Evolutionary conservation across 1,140 invertebrate genomes (phyloP).

Genomic region (Macrobrachium rosenbergii): DNA sequence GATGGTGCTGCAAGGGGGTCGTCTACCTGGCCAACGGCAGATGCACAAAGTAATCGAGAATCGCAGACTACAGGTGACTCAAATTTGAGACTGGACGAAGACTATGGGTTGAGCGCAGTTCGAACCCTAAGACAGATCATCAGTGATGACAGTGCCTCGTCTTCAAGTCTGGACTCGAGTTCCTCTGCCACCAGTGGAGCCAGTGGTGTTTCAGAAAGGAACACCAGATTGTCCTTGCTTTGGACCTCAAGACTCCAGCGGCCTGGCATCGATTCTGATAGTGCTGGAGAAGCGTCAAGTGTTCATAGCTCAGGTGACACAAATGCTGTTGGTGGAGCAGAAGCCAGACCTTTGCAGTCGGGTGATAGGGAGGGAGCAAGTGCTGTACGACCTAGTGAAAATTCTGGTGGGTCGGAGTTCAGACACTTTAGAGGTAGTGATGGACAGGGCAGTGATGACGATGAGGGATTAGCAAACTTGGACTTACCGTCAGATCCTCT

Average conservation of each 20-base stretch:
- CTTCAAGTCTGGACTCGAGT: constrained; percentile 58
- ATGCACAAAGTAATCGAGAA: constrained; percentile 4
- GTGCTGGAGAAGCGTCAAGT: constrained; percentile 45
- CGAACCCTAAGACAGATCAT: constrained; percentile 44
- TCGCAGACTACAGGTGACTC: constrained; percentile 15
- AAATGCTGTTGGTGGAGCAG: background rate
- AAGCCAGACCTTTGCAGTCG: background rate
- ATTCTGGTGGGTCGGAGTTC: background rate
- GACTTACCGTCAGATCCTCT: constrained; percentile 3
- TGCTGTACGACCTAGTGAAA: background rate
- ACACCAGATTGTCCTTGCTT: constrained; percentile 55
- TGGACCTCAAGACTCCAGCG: constrained; percentile 58
- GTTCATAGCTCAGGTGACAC: constrained; percentile 30
- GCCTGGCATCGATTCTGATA: constrained; percentile 49
- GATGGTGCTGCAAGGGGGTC: constrained; percentile 18
- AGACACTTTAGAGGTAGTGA: constrained; percentile 37
- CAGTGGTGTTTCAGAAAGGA: constrained; percentile 55
- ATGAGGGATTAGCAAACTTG: background rate
- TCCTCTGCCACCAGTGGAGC: constrained; percentile 59
- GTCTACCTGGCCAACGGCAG: background rate
- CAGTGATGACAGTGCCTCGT: constrained; percentile 62
- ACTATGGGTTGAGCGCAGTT: constrained; percentile 21
- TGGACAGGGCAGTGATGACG: constrained; percentile 34
- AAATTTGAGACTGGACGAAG: constrained; percentile 44
- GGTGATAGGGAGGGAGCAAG: constrained; percentile 3